Percentiles rank a stretch among this genome's conserved stretches.
phyloP scores from a whole-genome alignment of 1,140 invertebrate species.

The Saccostrea cuccullata region DNA sequence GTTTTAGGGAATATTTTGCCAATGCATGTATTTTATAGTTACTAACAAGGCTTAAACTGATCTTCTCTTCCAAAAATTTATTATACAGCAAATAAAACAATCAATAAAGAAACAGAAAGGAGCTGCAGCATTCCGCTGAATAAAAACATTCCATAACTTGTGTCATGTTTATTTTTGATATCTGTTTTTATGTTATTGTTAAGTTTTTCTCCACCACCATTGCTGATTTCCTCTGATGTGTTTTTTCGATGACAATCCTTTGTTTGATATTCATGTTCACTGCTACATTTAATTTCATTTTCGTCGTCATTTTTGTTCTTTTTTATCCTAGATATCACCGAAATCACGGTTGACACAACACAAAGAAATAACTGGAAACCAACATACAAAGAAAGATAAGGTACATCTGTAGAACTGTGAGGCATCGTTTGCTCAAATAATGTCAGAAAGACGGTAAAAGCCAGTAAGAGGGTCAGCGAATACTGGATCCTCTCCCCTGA shows the following conservation, averaged over 20 bases:
- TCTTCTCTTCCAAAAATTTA: no score
- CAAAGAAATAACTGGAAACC: neutral
- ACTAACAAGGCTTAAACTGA: no score
- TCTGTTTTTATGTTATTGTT: neutral
- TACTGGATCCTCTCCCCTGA: neutral
- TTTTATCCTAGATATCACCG: neutral
- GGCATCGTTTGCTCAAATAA: slow-evolving; percentile 9
- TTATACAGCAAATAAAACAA: neutral
- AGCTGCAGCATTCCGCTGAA: neutral
- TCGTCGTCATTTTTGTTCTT: neutral
- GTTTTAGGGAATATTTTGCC: no score
- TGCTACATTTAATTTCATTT: neutral
- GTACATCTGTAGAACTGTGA: slow-evolving; percentile 1
- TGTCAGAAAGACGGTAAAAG: neutral
- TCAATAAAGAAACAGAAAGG: neutral
- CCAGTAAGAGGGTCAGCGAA: neutral
- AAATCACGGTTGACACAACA: no score
- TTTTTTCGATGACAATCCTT: neutral
- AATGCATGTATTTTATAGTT: no score
- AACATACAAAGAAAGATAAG: neutral
- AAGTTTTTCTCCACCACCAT: neutral
- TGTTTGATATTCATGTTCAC: neutral
- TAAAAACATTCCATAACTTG: neutral
- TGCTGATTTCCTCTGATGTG: neutral
- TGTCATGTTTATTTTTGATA: neutral